phyloP scores from a whole-genome alignment of 2,113 vertebrate genomes.

The Australoheros scitulus region DNA sequence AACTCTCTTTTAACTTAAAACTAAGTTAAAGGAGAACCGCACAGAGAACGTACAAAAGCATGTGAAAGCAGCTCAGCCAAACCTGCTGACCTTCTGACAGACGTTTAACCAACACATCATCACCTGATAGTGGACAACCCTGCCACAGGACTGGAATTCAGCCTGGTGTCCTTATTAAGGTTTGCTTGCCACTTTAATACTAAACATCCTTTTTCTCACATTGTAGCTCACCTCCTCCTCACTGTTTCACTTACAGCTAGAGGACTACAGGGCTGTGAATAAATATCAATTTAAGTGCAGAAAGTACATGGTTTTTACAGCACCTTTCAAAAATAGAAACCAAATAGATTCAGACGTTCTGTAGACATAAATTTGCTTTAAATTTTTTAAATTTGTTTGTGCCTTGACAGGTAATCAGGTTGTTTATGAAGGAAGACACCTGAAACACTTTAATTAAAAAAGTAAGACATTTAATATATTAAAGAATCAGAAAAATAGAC shows the following conservation, averaged over 20 bases:
- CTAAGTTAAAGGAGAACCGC: neutral
- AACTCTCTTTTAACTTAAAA: neutral
- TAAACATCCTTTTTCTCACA: neutral
- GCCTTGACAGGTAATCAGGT: too few relatives aligned
- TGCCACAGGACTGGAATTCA: neutral
- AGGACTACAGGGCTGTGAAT: neutral
- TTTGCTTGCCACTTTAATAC: neutral
- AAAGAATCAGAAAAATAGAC: too few relatives aligned
- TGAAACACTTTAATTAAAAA: too few relatives aligned
- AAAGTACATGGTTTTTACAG: too few relatives aligned
- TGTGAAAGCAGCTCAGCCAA: neutral
- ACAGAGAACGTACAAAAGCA: fast-evolving
- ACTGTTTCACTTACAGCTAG: neutral
- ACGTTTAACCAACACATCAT: slow-evolving; percentile 1
- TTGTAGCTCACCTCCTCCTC: neutral
- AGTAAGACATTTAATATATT: too few relatives aligned
- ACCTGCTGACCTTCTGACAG: neutral
- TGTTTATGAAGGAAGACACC: too few relatives aligned
- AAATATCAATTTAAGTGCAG: neutral
- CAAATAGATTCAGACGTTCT: neutral
- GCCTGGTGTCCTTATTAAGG: neutral
- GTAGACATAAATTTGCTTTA: too few relatives aligned
- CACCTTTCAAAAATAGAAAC: neutral
- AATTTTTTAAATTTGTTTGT: too few relatives aligned
- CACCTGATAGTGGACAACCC: neutral